Evolutionary conservation across 2,113 vertebrate species (phyloP), one percentile per base, ranked within the genome.

Genomic region (Ochotona curzoniae): DNA sequence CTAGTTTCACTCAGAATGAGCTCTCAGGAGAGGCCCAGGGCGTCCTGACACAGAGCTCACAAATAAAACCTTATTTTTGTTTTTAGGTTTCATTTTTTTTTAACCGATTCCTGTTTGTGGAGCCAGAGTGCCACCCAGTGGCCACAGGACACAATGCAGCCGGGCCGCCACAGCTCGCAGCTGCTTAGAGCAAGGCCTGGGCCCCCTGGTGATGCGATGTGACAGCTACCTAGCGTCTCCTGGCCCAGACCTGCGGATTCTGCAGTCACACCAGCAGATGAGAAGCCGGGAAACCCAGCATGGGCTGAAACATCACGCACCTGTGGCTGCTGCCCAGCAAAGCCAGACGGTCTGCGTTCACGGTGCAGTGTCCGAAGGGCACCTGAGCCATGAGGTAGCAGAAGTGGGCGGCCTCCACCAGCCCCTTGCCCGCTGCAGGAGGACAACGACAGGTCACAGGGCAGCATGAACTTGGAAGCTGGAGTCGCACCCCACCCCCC

Each of bases 251-350:
- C 17, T 2, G 1, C 1, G n/a, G 49, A 12, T 49, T 23, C 80
- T 66, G 15, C 23, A 70, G 17, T 23, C 81, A 47, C 89, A 60
- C 38, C 20, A 8, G 44, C 90, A 86, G 25, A 15, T 47, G 10
- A 57, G 57, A 2, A 35, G 35, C 71, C 73, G 3, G 1, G 23
- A 64, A 67, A 64, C 17, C 51, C 70, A 70, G 7, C 76, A 32
- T 51, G 57, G 30, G 14, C 11, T 73, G 51, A 87, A 88, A 60
- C 5, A n/a, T 28, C 4, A 1, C 98, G 96, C 93, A 99, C 99
- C 98, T 97, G 97, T 99, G 99, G 96, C 96, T 99, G 95, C 98
- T 99, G 95, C 99, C 98, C 70, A 99, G 98, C 93, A 99, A 97
- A 82, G 97, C 98, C 94, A 99, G 97, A 30, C 97, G 98, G 8